Base-by-base conservation (phyloP, 2,888 invertebrate species). In the Acrobasis consociella region DNA sequence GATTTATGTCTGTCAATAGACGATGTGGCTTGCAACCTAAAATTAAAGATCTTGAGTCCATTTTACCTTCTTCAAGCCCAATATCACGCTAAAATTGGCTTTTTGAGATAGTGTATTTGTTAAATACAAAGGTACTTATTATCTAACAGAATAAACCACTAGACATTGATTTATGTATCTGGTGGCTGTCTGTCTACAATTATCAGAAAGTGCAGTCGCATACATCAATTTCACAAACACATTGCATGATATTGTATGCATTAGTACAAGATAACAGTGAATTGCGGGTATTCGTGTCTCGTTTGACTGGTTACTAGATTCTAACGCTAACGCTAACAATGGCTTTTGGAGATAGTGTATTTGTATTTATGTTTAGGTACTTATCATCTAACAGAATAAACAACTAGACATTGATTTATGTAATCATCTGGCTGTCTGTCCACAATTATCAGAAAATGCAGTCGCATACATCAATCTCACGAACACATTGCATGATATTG, bases 401-500 rank as follows among this genome's bases (percentile, higher is more conserved):
- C 42, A 9, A 46, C n/a, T n/a, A n/a, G 52, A 31, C 37, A n/a
- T 50, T 51, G 60, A 51, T 51, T 39, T 60, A 51, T 60, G 60
- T 39, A 59, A 59, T 59, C 50, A 37, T 7, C 49, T 37, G 50
- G 50, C 31, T 38, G 52, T 60, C 60, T 51, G 60, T 60, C 51
- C 8, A 17, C 22, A 42, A 51, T 51, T 52, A 50, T 60, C 60
- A 60, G 39, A 42, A 51, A 37, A 11, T n/a, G 39, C 51, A 50
- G 60, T 9, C 60, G 51, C 51, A 42, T 60, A 60, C 51, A 60
- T 60, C 51, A 60, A 60, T 60, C 60, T 51, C 51, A 39, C 60
- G 16, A n/a, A 60, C 58, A 46, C 63, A 64, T 61, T 52, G 62
- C 55, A 60, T 59, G 59, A 51, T 51, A 17, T 50, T 62, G 49